Conservation (phyloP, 2,113 vertebrate species). For the Prolemur simus region DNA sequence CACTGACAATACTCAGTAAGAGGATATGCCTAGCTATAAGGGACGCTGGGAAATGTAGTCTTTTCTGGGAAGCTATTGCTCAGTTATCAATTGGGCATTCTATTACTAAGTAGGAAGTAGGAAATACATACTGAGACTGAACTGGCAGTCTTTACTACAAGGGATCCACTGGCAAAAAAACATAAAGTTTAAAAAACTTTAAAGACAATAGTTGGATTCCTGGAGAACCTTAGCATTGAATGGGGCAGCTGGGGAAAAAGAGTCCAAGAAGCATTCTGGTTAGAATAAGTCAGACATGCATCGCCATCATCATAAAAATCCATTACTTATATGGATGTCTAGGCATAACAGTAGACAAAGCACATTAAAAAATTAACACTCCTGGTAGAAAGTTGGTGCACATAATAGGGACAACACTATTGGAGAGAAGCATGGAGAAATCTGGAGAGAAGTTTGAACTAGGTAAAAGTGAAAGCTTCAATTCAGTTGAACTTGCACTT, state of each 20-base stretch:
- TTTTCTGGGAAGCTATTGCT: not conserved
- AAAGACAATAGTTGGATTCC: not conserved
- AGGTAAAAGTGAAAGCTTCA: not conserved
- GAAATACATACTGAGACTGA: not conserved
- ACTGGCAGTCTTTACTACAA: not conserved
- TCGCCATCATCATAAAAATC: not conserved
- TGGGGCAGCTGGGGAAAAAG: not conserved
- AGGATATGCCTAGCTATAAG: not conserved
- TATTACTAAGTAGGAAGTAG: not conserved
- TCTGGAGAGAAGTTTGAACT: not conserved
- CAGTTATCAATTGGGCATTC: not conserved
- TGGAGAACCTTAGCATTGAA: not conserved
- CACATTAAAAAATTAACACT: not conserved
- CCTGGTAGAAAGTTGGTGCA: not conserved
- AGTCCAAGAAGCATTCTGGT: not conserved
- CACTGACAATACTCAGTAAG: not conserved
- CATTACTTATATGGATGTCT: not conserved
- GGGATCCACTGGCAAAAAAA: not conserved
- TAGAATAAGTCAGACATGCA: not conserved
- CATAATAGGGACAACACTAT: not conserved
- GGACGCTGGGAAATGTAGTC: not conserved
- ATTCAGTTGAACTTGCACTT: not conserved
- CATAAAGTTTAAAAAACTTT: not conserved
- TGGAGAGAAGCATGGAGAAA: not conserved
- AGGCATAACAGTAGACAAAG: not conserved